Conservation (phyloP, 1,140 invertebrate genomes). For the Magallana angulata region DNA sequence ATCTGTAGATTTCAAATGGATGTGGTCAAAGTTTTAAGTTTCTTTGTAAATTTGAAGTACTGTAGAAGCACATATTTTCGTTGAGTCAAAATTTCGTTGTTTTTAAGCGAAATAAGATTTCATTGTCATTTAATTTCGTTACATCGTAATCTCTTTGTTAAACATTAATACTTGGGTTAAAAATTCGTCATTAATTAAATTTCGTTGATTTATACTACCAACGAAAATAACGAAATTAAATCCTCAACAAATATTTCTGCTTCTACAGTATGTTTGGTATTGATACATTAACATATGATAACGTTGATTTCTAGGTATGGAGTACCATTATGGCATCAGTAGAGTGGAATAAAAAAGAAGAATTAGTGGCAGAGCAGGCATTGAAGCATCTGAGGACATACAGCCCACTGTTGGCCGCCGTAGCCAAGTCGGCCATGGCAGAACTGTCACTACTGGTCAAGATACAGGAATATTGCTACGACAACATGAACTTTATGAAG, state of each 20-base stretch:
- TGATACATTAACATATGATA: not conserved
- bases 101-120: too few species aligned
- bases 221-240: too few species aligned
- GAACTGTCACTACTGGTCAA: slow-evolving; percentile 93
- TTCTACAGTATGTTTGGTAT: not conserved
- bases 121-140: too few species aligned
- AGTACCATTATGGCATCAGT: slow-evolving; percentile 94
- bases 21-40: too few species aligned
- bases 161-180: too few species aligned
- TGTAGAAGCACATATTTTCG: too few species aligned
- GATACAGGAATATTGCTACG: slow-evolving; percentile 98
- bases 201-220: too few species aligned
- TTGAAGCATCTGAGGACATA: slow-evolving; percentile 93
- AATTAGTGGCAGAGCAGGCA: slow-evolving; percentile 95
- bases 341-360: slow-evolving; percentile 99
- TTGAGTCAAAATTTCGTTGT: not conserved
- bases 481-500: slow-evolving; percentile 99
- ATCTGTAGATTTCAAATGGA: too few species aligned
- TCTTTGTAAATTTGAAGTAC: too few species aligned
- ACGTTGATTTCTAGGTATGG: slow-evolving; percentile 86
- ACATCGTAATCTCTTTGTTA: too few species aligned
- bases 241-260: not conserved
- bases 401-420: slow-evolving; percentile 90
- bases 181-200: too few species aligned
- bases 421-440: slow-evolving; percentile 88